Conservation (phyloP, 2,888 invertebrate species). For the Pristionchus mayeri region DNA sequence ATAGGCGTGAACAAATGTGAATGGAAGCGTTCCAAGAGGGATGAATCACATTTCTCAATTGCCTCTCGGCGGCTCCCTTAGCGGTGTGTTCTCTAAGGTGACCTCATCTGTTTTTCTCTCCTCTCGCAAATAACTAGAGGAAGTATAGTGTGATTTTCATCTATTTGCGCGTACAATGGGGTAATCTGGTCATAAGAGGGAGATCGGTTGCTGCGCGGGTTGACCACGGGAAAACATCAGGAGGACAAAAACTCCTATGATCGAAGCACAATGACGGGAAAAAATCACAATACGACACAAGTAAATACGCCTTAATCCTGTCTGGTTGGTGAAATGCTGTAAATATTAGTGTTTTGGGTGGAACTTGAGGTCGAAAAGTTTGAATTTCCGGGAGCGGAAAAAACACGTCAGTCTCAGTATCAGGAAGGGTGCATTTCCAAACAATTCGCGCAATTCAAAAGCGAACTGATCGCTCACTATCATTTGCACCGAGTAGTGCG, state of each 20-base stretch:
- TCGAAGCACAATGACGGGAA: no score
- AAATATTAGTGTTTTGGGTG: no score
- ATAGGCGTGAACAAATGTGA: neutral
- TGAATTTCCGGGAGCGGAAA: neutral
- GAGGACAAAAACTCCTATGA: no score
- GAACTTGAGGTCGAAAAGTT: neutral
- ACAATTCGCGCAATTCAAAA: no score
- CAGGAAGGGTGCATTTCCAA: no score
- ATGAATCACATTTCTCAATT: constrained; percentile 33
- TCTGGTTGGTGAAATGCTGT: no score
- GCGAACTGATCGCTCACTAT: no score
- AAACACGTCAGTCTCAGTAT: no score
- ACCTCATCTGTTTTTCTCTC: neutral
- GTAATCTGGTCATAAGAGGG: neutral
- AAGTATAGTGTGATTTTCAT: neutral
- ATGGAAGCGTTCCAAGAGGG: neutral
- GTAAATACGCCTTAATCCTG: no score
- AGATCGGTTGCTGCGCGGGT: neutral
- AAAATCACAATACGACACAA: no score
- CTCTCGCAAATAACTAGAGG: neutral
- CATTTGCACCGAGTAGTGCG: no score
- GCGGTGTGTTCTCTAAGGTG: neutral
- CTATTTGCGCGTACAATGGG: neutral
- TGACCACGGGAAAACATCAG: neutral
- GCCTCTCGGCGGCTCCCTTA: neutral